Evolutionary conservation across 2,113 vertebrate species (phyloP).

Genomic region (Oceanodroma tethys): DNA sequence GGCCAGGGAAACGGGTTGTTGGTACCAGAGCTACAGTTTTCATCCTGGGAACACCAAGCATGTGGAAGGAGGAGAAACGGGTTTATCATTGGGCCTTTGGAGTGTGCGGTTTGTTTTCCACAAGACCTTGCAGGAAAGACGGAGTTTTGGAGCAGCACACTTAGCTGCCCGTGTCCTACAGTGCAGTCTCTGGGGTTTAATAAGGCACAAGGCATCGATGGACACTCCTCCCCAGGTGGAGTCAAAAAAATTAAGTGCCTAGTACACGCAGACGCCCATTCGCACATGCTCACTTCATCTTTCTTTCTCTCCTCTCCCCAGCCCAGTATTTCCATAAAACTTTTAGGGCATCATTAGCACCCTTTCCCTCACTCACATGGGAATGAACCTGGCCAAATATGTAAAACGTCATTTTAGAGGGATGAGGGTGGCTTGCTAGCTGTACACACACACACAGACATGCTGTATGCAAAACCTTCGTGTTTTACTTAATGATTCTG

Average conservation of each 20-base stretch:
- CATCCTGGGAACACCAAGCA: background rate
- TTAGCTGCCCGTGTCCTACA: background rate
- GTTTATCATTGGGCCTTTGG: background rate
- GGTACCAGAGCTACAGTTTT: background rate
- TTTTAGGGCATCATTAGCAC: background rate
- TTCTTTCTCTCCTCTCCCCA: background rate
- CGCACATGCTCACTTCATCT: fast-evolving
- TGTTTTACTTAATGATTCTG: background rate
- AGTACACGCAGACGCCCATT: background rate
- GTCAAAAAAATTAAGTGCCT: background rate
- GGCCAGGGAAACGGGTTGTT: background rate
- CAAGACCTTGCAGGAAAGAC: background rate
- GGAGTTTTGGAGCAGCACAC: background rate
- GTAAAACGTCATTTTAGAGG: background rate
- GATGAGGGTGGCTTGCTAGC: background rate
- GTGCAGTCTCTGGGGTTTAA: background rate
- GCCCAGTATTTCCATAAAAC: background rate
- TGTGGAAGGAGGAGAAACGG: background rate
- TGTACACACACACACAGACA: background rate
- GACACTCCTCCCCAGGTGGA: background rate
- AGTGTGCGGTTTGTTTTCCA: background rate
- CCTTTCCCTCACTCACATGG: background rate
- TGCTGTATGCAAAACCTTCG: background rate
- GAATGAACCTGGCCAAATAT: background rate
- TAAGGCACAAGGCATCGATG: background rate